A percentile compares a stretch with the other conserved stretches of the same genome.
These are phyloP conservation scores for Hassar affinis DNA, from an alignment of 2,113 vertebrate species.

Conservation along the genomic window DNA sequence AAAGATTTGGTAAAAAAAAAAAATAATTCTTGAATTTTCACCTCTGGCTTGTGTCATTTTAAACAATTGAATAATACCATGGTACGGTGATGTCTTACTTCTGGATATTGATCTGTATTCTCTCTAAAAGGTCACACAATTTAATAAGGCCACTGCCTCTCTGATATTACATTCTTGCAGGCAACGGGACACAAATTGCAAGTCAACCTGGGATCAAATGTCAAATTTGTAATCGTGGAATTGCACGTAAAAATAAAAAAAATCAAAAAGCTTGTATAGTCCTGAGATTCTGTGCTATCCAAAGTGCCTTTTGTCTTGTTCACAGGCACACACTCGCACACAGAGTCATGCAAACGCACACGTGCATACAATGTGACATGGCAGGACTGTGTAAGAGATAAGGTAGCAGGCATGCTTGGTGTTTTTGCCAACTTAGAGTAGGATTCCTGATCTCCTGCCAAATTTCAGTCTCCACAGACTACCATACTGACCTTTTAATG, in stretches of 20 bases:
- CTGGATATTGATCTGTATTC: neutral
- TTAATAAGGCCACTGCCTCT: neutral
- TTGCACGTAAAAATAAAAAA: neutral
- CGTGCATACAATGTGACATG: neutral
- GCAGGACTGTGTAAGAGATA: neutral
- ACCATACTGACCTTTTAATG: conserved; percentile 17
- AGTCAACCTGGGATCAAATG: neutral
- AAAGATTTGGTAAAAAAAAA: neutral
- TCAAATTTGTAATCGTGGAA: neutral
- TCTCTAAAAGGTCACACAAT: neutral
- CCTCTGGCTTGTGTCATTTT: neutral
- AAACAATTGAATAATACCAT: neutral
- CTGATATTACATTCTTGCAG: neutral
- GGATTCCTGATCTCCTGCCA: conserved; percentile 12
- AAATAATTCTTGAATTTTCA: neutral
- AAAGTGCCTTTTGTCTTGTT: neutral
- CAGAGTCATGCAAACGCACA: neutral
- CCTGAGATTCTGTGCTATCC: neutral
- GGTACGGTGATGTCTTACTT: neutral
- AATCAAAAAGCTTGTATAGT: neutral
- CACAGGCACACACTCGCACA: neutral
- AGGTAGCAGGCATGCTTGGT: neutral
- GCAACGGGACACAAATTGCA: neutral
- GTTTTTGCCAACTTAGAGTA: conserved; percentile 12
- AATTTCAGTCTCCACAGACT: conserved; percentile 3